Evolutionary conservation across 53 echinoderm and acorn worm species (phyloP).

Genomic region (Holothuria leucospilota): DNA sequence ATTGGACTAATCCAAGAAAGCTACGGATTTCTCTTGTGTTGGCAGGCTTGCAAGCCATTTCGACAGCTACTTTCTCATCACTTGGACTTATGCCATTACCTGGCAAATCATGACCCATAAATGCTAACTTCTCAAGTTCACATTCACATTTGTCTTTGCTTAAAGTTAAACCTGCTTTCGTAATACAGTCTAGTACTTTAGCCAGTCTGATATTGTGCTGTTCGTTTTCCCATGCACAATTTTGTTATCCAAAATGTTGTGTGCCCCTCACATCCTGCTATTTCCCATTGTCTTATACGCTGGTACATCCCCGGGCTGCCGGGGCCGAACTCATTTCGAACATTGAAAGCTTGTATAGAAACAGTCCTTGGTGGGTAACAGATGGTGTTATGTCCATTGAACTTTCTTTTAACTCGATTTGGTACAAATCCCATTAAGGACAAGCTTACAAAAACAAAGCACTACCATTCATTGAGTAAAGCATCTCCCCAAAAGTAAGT

Average conservation of each 20-base stretch:
- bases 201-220: slow-evolving; percentile 68
- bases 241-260: slow-evolving; percentile 64
- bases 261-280: slow-evolving; percentile 18
- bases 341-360: slow-evolving; percentile 47
- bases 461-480: slow-evolving; percentile 56
- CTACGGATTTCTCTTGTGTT: slow-evolving; percentile 31
- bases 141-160: slow-evolving; percentile 64
- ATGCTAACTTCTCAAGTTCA: slow-evolving; percentile 46
- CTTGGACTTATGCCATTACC: slow-evolving; percentile 43
- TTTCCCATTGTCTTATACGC: slow-evolving; percentile 15
- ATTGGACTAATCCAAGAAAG: slow-evolving; percentile 54
- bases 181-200: slow-evolving; percentile 51
- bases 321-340: slow-evolving; percentile 55
- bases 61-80: slow-evolving; percentile 32
- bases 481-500: slow-evolving; percentile 71
- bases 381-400: slow-evolving; percentile 59
- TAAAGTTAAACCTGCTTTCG: slow-evolving; percentile 56
- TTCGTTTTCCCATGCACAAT: slow-evolving; percentile 30
- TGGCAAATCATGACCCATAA: slow-evolving; percentile 44
- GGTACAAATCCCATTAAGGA: neutral
- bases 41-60: slow-evolving; percentile 19
- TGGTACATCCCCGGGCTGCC: slow-evolving; percentile 66
- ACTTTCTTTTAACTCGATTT: neutral
- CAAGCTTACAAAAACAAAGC: slow-evolving; percentile 68
- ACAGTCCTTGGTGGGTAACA: slow-evolving; percentile 47